Evolutionary conservation across 2,888 invertebrate species (phyloP).

Genomic region (Halocaridina rubra): DNA sequence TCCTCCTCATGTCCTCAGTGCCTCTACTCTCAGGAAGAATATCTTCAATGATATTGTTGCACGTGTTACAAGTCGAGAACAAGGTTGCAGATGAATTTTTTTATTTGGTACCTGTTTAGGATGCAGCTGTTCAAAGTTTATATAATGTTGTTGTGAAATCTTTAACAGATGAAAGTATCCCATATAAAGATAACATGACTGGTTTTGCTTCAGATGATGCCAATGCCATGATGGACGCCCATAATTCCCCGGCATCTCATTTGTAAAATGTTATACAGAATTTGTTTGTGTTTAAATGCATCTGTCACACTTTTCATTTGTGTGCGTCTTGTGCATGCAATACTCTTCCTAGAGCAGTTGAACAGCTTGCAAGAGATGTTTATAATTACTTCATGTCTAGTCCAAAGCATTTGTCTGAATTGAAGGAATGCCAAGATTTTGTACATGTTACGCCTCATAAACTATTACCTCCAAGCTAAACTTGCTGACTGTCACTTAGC

Average conservation of each 20-base stretch:
- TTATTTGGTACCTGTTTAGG: constrained; percentile 64
- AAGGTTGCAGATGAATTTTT: constrained; percentile 63
- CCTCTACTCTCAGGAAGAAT: no score
- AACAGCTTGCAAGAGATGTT: not conserved
- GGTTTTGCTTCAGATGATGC: constrained; percentile 24
- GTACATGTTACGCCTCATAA: constrained; percentile 11
- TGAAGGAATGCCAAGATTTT: constrained; percentile 20
- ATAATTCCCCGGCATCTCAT: not conserved
- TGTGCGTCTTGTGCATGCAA: constrained; percentile 24
- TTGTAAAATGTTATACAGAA: not conserved
- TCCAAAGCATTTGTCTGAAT: not conserved
- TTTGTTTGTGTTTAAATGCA: constrained; percentile 3
- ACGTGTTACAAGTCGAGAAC: no score
- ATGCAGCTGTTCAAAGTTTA: constrained; percentile 62
- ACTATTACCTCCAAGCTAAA: constrained; percentile 2
- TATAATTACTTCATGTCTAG: constrained; percentile 15
- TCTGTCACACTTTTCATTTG: constrained; percentile 6
- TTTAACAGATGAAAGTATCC: constrained; percentile 64
- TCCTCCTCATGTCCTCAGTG: no score
- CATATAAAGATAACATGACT: constrained; percentile 32
- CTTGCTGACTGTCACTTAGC: constrained; percentile 4
- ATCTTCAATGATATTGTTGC: no score
- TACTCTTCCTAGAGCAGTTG: constrained; percentile 23
- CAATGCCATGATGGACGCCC: constrained; percentile 17
- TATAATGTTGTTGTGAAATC: constrained; percentile 63